phyloP scores from a whole-genome alignment of 2,888 invertebrate genomes.

The Penaeus monodon region DNA sequence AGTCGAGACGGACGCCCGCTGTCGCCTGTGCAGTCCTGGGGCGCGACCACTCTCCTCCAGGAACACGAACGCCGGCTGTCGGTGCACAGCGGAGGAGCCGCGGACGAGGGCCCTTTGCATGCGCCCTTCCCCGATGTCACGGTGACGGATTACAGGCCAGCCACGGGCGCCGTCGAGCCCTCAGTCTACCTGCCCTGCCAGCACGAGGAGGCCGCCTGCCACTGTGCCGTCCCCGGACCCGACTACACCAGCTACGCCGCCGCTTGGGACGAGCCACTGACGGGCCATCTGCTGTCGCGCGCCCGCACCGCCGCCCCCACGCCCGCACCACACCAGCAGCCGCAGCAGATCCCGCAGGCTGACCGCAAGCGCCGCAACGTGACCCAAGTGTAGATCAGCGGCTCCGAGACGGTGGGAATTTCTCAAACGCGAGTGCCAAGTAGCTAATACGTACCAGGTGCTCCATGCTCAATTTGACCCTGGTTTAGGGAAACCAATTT shows the following conservation, averaged over 20 bases:
- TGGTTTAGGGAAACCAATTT: constrained; percentile 5
- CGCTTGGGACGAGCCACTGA: constrained; percentile 62
- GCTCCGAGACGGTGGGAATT: background rate
- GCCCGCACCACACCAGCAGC: constrained; percentile 33
- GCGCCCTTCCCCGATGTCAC: constrained; percentile 63
- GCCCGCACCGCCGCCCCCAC: constrained; percentile 46
- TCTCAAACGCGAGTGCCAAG: constrained; percentile 16
- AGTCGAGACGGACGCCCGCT: constrained; percentile 46
- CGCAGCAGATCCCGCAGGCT: constrained; percentile 35
- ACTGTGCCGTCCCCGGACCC: constrained; percentile 51
- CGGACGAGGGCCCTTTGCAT: constrained; percentile 41
- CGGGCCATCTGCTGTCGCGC: constrained; percentile 59
- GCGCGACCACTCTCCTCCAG: constrained; percentile 60
- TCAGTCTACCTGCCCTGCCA: constrained; percentile 46
- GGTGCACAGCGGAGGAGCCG: constrained; percentile 44
- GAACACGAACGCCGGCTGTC: constrained; percentile 63
- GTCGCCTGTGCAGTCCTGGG: constrained; percentile 65
- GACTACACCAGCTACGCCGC: constrained; percentile 61
- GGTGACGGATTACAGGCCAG: constrained; percentile 57
- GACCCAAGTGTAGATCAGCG: constrained; percentile 61
- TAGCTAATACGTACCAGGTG: constrained; percentile 38
- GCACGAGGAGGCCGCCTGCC: constrained; percentile 47
- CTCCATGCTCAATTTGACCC: constrained; percentile 32
- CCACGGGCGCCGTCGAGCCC: constrained; percentile 30
- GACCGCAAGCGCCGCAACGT: constrained; percentile 65